Conservation (phyloP, 2,888 invertebrate species). For the Pinctada fucata region DNA sequence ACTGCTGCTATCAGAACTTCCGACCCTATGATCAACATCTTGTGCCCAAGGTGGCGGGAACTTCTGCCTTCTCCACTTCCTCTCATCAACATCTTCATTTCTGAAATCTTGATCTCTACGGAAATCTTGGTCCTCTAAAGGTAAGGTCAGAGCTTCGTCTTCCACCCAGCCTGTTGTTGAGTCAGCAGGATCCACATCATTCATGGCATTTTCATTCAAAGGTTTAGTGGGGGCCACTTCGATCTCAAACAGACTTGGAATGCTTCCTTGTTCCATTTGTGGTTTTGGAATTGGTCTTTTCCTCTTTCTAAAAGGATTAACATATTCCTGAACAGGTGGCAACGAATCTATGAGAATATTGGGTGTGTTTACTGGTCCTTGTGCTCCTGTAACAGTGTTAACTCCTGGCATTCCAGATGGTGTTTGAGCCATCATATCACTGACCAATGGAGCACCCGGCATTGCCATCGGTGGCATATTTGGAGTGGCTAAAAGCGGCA, state of each 20-base stretch:
- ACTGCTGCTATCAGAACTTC: conserved; percentile 13
- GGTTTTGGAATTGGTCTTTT: background rate
- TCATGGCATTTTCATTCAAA: conserved; percentile 1
- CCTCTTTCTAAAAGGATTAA: background rate
- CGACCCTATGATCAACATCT: conserved; percentile 51
- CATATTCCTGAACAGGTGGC: conserved; percentile 10
- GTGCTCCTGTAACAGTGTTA: background rate
- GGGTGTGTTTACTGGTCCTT: conserved; percentile 22
- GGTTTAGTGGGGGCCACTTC: conserved; percentile 16
- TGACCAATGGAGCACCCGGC: conserved; percentile 15
- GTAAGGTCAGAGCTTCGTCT: conserved; percentile 24
- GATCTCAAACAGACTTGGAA: conserved; percentile 34
- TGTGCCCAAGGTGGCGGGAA: conserved; percentile 32
- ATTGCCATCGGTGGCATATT: conserved; percentile 16
- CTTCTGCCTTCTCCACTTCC: conserved; percentile 12
- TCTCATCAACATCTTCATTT: conserved; percentile 32
- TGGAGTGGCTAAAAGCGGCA: conserved; percentile 13
- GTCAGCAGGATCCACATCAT: conserved; percentile 10
- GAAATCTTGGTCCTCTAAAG: conserved; percentile 36
- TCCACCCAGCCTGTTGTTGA: background rate
- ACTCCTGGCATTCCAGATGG: background rate
- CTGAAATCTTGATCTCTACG: conserved; percentile 34
- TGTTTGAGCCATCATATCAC: conserved; percentile 15
- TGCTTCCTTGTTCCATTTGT: background rate
- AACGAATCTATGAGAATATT: background rate